These are phyloP conservation scores for Aplochiton taeniatus DNA, from an alignment of 2,797 vertebrate genomes.

Conservation along the genomic window DNA sequence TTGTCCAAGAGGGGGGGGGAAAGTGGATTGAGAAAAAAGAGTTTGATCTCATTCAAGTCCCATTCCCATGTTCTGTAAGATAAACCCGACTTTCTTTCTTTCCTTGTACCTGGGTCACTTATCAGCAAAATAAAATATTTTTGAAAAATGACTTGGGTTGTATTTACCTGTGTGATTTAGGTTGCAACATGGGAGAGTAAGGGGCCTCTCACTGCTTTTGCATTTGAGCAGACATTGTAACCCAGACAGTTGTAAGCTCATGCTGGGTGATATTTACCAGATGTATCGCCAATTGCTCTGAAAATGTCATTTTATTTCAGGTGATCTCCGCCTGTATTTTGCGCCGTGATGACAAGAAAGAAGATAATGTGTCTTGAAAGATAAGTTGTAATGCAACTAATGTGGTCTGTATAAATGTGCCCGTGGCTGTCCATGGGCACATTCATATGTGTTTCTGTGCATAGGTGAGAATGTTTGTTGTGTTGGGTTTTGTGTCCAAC, in stretches of 20 bases:
- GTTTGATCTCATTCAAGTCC: conserved; percentile 60
- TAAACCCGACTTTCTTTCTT: conserved; percentile 73
- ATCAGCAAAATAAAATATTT: conserved; percentile 79
- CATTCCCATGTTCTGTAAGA: conserved; percentile 75
- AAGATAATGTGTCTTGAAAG: too few relatives aligned
- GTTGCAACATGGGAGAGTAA: too few relatives aligned
- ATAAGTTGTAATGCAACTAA: not conserved
- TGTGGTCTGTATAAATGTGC: not conserved
- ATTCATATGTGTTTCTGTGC: conserved; percentile 26
- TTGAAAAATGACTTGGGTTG: conserved; percentile 70
- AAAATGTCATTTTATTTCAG: too few relatives aligned
- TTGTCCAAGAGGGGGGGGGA: conserved; percentile 61
- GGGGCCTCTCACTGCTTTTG: too few relatives aligned
- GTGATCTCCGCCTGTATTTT: too few relatives aligned
- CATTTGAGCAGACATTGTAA: too few relatives aligned
- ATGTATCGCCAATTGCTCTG: too few relatives aligned
- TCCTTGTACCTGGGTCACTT: conserved; percentile 79
- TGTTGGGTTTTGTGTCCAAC: conserved; percentile 49
- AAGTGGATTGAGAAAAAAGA: conserved; percentile 66
- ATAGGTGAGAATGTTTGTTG: conserved; percentile 45
- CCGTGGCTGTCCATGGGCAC: conserved; percentile 4
- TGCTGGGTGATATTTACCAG: too few relatives aligned
- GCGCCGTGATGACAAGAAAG: too few relatives aligned
- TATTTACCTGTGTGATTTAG: conserved; percentile 26
- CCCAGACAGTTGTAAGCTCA: too few relatives aligned